phyloP scores from a whole-genome alignment of 2,113 vertebrate species.

The Marmota monax region DNA sequence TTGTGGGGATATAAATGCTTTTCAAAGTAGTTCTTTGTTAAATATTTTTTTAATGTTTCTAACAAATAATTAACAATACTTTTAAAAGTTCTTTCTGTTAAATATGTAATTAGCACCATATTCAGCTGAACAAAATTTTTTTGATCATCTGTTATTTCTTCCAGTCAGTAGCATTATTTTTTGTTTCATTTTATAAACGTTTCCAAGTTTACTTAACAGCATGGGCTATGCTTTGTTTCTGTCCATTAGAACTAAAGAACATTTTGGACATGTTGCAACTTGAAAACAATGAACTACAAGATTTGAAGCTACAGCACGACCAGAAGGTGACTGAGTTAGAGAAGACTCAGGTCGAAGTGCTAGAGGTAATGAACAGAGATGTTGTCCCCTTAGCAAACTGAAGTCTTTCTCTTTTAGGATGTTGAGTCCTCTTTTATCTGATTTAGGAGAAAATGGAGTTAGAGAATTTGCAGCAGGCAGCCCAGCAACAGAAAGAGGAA shows the following conservation, averaged over 20 bases:
- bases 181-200: conserved; percentile 52
- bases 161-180: background rate
- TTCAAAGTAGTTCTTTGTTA: conserved; percentile 36
- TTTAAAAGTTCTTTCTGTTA: conserved; percentile 37
- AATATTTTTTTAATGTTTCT: conserved; percentile 40
- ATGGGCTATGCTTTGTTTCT: conserved; percentile 46
- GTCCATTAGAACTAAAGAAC: conserved; percentile 89
- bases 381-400: background rate
- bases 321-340: conserved; percentile 89
- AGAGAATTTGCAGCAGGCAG: conserved; percentile 85
- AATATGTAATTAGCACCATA: conserved; percentile 18
- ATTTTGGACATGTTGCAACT: conserved; percentile 90
- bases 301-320: conserved; percentile 87
- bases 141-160: background rate
- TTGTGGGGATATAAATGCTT: conserved; percentile 17
- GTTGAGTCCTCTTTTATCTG: conserved; percentile 16
- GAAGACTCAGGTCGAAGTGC: conserved; percentile 84
- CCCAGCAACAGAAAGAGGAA: conserved; percentile 86
- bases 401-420: background rate
- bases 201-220: conserved; percentile 4
- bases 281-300: conserved; percentile 87
- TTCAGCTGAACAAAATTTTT: background rate
- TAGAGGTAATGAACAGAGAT: conserved; percentile 84
- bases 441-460: conserved; percentile 88
- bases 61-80: conserved; percentile 46